phyloP scores from a whole-genome alignment of 1,140 invertebrate genomes.

The Drosophila busckii region DNA sequence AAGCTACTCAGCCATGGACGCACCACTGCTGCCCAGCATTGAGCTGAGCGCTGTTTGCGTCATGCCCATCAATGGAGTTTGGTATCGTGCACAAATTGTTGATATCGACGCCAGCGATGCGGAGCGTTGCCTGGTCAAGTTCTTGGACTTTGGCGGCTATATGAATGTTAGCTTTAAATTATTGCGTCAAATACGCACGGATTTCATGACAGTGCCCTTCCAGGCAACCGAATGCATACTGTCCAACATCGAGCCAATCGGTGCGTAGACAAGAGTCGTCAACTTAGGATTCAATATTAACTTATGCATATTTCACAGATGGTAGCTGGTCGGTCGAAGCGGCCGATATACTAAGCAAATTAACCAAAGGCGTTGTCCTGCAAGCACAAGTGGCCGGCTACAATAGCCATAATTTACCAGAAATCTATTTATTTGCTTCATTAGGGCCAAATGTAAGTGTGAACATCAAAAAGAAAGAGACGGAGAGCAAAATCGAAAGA shows the following conservation, averaged over 20 bases:
- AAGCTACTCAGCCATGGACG: constrained; percentile 83
- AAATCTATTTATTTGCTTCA: constrained; percentile 88
- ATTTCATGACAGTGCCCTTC: constrained; percentile 96
- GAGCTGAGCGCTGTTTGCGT: constrained; percentile 92
- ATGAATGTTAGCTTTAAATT: constrained; percentile 85
- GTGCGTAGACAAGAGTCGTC: constrained; percentile 80
- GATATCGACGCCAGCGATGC: constrained; percentile 84
- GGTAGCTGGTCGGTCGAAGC: constrained; percentile 87
- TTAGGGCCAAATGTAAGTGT: constrained; percentile 84
- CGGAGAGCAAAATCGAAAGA: not conserved
- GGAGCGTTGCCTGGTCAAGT: constrained; percentile 87
- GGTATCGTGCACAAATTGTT: constrained; percentile 93
- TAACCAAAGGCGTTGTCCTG: constrained; percentile 88
- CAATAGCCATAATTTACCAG: constrained; percentile 86
- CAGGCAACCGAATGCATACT: constrained; percentile 96
- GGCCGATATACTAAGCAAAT: constrained; percentile 85
- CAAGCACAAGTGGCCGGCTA: constrained; percentile 93
- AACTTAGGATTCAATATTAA: constrained; percentile 13
- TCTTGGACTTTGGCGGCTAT: constrained; percentile 97
- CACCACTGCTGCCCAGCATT: constrained; percentile 83
- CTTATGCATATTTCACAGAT: constrained; percentile 57
- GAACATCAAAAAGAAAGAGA: constrained; percentile 29
- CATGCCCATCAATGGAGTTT: constrained; percentile 88
- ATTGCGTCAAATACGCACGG: constrained; percentile 92
- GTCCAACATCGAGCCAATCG: constrained; percentile 90